A percentile compares a stretch with the other conserved stretches of the same genome.
These are phyloP conservation scores for Poeciliopsis retropinna DNA, from an alignment of 2,113 vertebrate species.

Conservation along the genomic window DNA sequence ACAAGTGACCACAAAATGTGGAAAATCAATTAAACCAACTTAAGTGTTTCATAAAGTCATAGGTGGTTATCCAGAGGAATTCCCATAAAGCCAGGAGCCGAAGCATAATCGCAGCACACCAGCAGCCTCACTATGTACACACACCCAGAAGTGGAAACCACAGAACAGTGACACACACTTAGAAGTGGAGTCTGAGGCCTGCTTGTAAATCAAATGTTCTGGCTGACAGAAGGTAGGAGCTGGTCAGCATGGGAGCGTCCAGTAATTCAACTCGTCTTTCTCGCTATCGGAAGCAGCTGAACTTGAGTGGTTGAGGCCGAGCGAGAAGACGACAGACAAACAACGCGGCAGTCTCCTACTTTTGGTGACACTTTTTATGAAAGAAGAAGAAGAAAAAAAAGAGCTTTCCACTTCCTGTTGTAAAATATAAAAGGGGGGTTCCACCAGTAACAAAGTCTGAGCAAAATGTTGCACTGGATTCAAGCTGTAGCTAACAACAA, in stretches of 20 bases:
- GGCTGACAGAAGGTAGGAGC: slow-evolving; percentile 15
- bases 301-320: background rate
- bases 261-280: background rate
- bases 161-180: slow-evolving; percentile 62
- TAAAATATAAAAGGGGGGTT: slow-evolving; percentile 40
- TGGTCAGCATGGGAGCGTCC: slow-evolving; percentile 31
- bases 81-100: slow-evolving; percentile 73
- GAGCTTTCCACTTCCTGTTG: slow-evolving; percentile 34
- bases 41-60: slow-evolving; percentile 85
- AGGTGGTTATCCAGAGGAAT: slow-evolving; percentile 82
- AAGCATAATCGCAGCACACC: slow-evolving; percentile 57
- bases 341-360: background rate
- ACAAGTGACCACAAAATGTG: slow-evolving; percentile 78
- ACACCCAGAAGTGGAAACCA: slow-evolving; percentile 64
- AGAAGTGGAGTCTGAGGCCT: slow-evolving; percentile 63
- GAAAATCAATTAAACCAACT: slow-evolving; percentile 84
- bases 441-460: slow-evolving; percentile 38
- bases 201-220: slow-evolving; percentile 52
- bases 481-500: slow-evolving; percentile 66
- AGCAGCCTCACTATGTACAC: slow-evolving; percentile 52
- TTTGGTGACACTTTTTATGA: slow-evolving; percentile 46
- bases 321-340: slow-evolving; percentile 3
- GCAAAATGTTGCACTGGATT: slow-evolving; percentile 54
- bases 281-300: slow-evolving; percentile 7
- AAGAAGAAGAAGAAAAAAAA: slow-evolving; percentile 8